Evolutionary conservation across 2,113 vertebrate genomes (phyloP), one percentile per base, ranked within the genome.

Genomic region (Oncorhynchus tshawytscha): DNA sequence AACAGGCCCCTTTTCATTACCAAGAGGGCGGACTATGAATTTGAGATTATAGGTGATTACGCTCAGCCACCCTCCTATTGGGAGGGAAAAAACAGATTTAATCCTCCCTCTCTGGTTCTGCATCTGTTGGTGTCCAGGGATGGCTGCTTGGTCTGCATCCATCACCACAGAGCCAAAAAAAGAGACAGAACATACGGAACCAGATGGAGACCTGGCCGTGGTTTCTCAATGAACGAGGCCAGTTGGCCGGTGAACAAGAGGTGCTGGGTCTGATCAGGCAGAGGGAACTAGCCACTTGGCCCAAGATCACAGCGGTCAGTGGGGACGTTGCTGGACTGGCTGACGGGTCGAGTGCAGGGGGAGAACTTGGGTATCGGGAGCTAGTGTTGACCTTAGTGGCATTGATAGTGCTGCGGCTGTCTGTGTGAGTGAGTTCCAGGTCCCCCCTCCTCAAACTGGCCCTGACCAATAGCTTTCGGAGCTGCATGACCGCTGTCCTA

Each of bases 11-110:
- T 82, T 91, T 80, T 92, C 76, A 88, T 91, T 87, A 93, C 91
- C 92, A 91, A 87, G 88, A 88, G 88, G 49, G 15, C 16, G 81
- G 86, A 67, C 82, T 54, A 85, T 88, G 91, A 92, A 93, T 93
- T 91, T 87, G 89, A 93, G 92, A 92, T 93, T 93, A 93, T 91
- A 91, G 88, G 85, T 91, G 89, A 91, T 89, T 92, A 92, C 80
- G 84, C 86, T 90, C 88, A 88, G 90, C 88, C 91, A 79, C 87
- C 90, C 90, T 90, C 85, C 85, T 84, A 89, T 88, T 68, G 60
- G 74, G 73, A 79, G 84, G 88, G 87, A 88, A 75, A 57, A 57
- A 39, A 18, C 87, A 90, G 86, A 45, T 92, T 92, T 93, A 94
- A 92, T 93, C 90, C 88, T 78, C 51, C 78, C 86, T 87, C 90